These are phyloP conservation scores for Eolophus roseicapilla DNA, from an alignment of 2,113 vertebrate genomes.

Conservation along the genomic window DNA sequence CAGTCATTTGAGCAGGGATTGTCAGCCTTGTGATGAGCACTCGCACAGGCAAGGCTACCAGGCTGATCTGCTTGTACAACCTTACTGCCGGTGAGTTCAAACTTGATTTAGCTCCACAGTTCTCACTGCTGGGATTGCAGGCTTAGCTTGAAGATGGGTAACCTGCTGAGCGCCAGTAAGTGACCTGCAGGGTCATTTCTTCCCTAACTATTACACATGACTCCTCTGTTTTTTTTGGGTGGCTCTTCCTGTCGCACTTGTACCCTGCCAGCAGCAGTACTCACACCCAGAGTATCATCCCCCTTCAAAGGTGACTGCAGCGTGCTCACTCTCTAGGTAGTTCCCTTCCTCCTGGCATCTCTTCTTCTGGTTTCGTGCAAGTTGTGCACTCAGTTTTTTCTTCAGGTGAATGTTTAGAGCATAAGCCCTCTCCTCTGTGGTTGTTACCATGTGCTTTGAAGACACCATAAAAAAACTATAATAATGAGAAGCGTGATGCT, in stretches of 20 bases:
- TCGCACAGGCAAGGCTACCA: background rate
- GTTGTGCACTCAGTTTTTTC: background rate
- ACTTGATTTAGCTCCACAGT: background rate
- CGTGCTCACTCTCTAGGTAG: rapidly evolving
- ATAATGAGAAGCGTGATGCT: background rate
- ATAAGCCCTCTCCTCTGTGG: background rate
- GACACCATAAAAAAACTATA: background rate
- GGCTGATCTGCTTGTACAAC: background rate
- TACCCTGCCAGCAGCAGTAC: background rate
- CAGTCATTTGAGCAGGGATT: background rate
- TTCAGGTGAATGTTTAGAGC: background rate
- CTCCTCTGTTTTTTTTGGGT: background rate
- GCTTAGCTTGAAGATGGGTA: background rate
- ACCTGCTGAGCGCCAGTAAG: background rate
- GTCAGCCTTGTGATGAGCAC: background rate
- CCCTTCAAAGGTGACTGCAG: background rate
- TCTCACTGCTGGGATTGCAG: background rate
- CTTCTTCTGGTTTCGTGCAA: background rate
- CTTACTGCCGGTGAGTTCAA: background rate
- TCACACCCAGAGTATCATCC: background rate
- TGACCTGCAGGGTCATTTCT: background rate
- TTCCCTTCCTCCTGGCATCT: background rate
- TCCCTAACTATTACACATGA: background rate
- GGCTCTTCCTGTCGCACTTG: background rate
- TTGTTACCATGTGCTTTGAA: background rate